A percentile compares a stretch with the other conserved stretches of the same genome.
phyloP scores from a whole-genome alignment of 2,113 vertebrate genomes.

The Eubucco bourcierii region DNA sequence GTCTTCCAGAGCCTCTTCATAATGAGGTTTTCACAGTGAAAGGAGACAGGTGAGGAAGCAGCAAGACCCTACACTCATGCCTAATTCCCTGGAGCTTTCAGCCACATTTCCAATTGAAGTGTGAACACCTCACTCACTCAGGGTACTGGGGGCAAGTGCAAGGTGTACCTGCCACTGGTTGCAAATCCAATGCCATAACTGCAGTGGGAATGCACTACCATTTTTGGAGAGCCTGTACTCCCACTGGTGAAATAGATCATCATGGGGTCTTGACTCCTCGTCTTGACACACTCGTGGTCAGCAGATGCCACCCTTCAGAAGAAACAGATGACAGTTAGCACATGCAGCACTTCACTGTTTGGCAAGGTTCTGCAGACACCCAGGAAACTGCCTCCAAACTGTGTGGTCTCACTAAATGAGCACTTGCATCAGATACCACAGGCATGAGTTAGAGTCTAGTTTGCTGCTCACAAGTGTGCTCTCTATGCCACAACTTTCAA shows the following conservation, averaged over 20 bases:
- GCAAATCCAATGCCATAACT: conserved; percentile 81
- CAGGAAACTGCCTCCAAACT: neutral
- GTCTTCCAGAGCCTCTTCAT: neutral
- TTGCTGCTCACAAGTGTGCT: neutral
- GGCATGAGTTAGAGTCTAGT: neutral
- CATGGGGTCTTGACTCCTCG: conserved; percentile 75
- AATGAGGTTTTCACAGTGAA: neutral
- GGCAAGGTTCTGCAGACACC: neutral
- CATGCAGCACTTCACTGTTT: neutral
- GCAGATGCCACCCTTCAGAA: conserved; percentile 72
- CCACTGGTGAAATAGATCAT: conserved; percentile 85
- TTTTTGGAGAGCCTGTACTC: conserved; percentile 83
- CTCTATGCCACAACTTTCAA: neutral
- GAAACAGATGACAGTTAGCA: neutral
- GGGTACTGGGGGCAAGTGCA: neutral
- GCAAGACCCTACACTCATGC: neutral
- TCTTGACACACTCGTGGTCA: conserved; percentile 75
- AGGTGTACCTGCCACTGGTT: conserved; percentile 74
- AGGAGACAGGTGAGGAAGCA: neutral
- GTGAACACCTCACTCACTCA: neutral
- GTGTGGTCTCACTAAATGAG: neutral
- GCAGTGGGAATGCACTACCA: conserved; percentile 81
- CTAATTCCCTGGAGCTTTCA: neutral
- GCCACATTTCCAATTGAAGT: neutral
- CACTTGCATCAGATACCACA: neutral